A percentile compares a stretch with the other conserved stretches of the same genome.
Conservation (phyloP, 2,113 vertebrate species). For the Argyrosomus japonicus region DNA sequence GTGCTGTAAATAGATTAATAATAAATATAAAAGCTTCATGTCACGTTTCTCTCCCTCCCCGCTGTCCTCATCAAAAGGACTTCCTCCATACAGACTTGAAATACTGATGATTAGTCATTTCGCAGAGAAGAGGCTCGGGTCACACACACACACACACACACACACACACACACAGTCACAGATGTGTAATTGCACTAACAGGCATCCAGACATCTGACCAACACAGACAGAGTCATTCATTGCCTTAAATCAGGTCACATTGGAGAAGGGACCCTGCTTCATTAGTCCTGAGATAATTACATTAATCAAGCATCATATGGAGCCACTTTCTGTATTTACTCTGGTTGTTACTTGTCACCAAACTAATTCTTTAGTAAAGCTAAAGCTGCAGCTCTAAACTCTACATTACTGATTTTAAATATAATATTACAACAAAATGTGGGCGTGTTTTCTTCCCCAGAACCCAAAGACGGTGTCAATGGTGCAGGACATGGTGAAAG, state of each 20-base stretch:
- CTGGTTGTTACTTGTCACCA: background rate
- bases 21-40: background rate
- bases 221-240: conserved; percentile 50
- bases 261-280: conserved; percentile 22
- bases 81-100: background rate
- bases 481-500: conserved; percentile 86
- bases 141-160: too few relatives aligned
- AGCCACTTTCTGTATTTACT: background rate
- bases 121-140: background rate
- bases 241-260: conserved; percentile 51
- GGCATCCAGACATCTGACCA: conserved; percentile 12
- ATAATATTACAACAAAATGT: background rate
- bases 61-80: background rate
- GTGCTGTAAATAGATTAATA: background rate
- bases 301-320: background rate
- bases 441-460: conserved; percentile 74
- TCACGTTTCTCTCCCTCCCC: background rate
- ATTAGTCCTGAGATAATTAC: conserved; percentile 35
- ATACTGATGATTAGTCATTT: background rate
- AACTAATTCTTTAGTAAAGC: background rate
- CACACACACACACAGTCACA: background rate
- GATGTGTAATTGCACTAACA: conserved; percentile 13
- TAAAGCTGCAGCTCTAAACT: too few relatives aligned
- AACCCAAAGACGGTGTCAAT: conserved; percentile 89
- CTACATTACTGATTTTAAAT: background rate